Evolutionary conservation across 2,113 vertebrate genomes (phyloP).

Genomic region (Hylia prasina): DNA sequence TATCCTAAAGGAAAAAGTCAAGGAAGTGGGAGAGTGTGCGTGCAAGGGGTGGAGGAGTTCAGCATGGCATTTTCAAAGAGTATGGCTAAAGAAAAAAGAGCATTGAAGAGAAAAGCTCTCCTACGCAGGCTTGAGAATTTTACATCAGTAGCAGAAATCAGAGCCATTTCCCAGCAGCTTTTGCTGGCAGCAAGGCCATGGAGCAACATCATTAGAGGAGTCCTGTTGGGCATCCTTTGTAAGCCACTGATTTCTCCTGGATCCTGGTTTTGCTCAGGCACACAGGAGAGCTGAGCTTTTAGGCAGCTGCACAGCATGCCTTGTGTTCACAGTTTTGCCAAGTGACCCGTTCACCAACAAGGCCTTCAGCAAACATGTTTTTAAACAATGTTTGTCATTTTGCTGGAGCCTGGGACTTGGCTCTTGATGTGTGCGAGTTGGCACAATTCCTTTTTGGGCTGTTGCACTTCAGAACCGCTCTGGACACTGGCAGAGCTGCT

Average conservation of each 20-base stretch:
- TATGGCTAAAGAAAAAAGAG: neutral
- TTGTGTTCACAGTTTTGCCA: constrained; percentile 19
- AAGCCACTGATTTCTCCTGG: neutral
- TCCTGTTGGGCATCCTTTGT: constrained; percentile 8
- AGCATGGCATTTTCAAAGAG: neutral
- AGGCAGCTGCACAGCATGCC: neutral
- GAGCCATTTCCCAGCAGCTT: neutral
- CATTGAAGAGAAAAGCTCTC: neutral
- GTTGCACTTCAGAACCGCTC: neutral
- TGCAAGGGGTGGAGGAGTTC: neutral
- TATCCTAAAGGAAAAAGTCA: neutral
- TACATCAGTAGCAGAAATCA: neutral
- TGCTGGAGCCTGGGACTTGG: neutral
- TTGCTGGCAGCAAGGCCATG: neutral
- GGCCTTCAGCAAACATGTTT: constrained; percentile 37
- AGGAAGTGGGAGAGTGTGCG: neutral
- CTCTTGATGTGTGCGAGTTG: neutral
- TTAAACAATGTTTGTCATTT: constrained; percentile 32
- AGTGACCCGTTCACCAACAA: constrained; percentile 45
- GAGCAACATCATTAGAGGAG: neutral
- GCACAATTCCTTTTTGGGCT: neutral
- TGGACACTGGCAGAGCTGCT: accelerated
- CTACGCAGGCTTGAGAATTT: neutral
- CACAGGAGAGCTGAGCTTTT: neutral
- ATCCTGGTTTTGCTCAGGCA: neutral